Base-by-base conservation (phyloP, 2,888 invertebrate genomes). In the Antheraea assamensis region DNA sequence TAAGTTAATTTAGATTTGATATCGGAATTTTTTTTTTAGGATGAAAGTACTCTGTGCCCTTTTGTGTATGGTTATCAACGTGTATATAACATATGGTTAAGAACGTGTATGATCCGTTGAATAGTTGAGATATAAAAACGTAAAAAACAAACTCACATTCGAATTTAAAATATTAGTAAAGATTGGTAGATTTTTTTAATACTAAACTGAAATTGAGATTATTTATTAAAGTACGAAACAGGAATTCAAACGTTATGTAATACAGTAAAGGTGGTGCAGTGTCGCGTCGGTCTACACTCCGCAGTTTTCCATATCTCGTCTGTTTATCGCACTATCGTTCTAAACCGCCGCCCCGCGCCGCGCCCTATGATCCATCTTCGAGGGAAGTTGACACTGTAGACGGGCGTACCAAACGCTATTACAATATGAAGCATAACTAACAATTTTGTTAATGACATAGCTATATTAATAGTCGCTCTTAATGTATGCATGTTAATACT, bases 351-450 rank as follows among this genome's bases (percentile, higher is more conserved):
- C 61, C 17, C 27, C 61, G 30, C 85, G 88, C 58, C 85, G 88
- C 83, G 80, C 85, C 86, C 89, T 87, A 91, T 91, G 93, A 93
- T 93, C 92, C 92, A 91, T 93, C 92, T 93, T 92, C 80, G 82
- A 88, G 89, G 88, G 87, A 83, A 81, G 68, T 71, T 76, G 77
- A 55, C 2, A 4, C 31, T 2, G 73, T 78, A 90, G 75, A 91
- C 90, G 86, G 58, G 88, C 89, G 81, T 71, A 66, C 74, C 0
- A 19, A 78, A 78, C 75, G 81, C 76, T 10, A n/a, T 2, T 30
- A n/a, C n/a, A n/a, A n/a, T n/a, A n/a, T n/a, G n/a, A n/a, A n/a
- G n/a, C n/a, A n/a, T n/a, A n/a, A n/a, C n/a, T n/a, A n/a, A 52
- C 21, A 19, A 15, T 52, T 52, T 52, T 52, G 52, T 3, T 52